Evolutionary conservation across 2,797 vertebrate species (phyloP).

Genomic region (Dipus sagitta): DNA sequence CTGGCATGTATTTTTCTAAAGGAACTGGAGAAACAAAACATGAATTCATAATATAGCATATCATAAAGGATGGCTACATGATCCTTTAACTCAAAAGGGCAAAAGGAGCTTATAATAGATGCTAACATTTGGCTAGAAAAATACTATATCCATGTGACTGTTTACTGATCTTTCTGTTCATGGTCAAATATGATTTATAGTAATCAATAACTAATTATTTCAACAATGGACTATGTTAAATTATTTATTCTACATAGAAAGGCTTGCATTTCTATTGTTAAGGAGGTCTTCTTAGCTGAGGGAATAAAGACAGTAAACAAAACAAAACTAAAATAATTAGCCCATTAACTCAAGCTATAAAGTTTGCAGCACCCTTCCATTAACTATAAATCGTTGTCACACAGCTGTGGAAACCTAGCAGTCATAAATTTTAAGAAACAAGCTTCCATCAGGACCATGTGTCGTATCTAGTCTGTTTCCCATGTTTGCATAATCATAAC

Average conservation of each 20-base stretch:
- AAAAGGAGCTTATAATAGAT: neutral
- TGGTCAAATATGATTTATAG: slow-evolving; percentile 41
- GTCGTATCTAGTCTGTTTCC: slow-evolving; percentile 10
- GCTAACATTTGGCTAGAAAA: neutral
- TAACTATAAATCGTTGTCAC: slow-evolving; percentile 58
- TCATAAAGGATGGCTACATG: neutral
- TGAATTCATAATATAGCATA: neutral
- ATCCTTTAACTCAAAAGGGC: neutral
- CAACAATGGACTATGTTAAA: slow-evolving; percentile 56
- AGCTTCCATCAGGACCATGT: neutral
- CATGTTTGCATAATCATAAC: slow-evolving; percentile 54
- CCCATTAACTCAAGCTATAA: slow-evolving; percentile 14
- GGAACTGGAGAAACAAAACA: neutral
- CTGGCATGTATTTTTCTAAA: slow-evolving; percentile 9
- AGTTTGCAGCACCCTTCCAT: slow-evolving; percentile 28
- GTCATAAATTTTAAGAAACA: slow-evolving; percentile 59
- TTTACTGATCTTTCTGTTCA: neutral
- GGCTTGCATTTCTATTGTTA: slow-evolving; percentile 3
- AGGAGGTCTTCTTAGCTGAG: slow-evolving; percentile 47
- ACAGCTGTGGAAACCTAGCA: slow-evolving; percentile 5
- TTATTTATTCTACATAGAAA: slow-evolving; percentile 48
- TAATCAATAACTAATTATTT: slow-evolving; percentile 19
- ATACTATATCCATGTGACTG: neutral
- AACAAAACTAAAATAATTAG: slow-evolving; percentile 28
- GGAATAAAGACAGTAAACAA: slow-evolving; percentile 7